phyloP scores from a whole-genome alignment of 2,888 invertebrate genomes.

The Cryptosula pallasiana region DNA sequence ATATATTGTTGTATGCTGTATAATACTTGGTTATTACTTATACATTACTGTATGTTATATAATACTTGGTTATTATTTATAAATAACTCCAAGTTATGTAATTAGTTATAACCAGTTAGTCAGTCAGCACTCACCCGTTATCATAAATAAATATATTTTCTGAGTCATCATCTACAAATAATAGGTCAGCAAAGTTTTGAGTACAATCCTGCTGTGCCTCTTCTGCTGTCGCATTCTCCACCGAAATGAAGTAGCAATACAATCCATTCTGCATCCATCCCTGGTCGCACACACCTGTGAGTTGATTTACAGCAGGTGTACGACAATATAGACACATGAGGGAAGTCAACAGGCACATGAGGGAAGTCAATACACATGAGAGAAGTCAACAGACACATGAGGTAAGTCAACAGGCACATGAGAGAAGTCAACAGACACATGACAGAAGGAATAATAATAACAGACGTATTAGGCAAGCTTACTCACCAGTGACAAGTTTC shows the following conservation, averaged over 20 bases:
- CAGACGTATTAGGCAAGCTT: no score
- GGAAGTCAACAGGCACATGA: background rate
- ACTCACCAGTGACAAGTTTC: no score
- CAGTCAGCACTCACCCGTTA: background rate
- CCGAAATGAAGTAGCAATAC: conserved; percentile 7
- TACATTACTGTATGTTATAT: background rate
- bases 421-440: no score
- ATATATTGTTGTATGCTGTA: no score
- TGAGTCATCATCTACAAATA: conserved; percentile 7
- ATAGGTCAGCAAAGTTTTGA: conserved; percentile 1
- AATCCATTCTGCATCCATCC: background rate
- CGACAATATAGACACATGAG: background rate
- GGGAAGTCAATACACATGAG: no score
- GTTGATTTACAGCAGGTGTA: background rate
- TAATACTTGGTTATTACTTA: background rate
- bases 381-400: no score
- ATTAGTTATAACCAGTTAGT: no score
- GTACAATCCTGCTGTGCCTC: background rate
- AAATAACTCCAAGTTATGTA: no score
- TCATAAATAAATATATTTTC: conserved; percentile 1
- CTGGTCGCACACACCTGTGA: background rate
- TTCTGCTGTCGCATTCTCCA: background rate
- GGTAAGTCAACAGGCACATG: no score
- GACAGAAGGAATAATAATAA: no score
- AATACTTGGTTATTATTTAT: no score